Conservation (phyloP, 2,113 vertebrate species). For the Progne subis region DNA sequence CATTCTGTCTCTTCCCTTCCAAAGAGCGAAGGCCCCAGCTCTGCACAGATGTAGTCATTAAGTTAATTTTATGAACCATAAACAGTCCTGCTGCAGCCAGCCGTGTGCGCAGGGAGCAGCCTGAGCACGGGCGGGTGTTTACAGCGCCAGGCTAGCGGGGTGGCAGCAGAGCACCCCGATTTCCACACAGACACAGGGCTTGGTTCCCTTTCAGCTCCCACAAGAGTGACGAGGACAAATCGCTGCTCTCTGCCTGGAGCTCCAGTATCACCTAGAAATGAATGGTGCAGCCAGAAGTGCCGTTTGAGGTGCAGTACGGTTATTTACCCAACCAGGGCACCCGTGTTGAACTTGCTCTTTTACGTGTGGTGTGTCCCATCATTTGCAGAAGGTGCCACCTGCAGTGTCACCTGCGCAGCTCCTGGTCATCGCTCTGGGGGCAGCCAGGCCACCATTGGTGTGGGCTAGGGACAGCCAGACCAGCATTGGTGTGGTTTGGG, state of each 20-base stretch:
- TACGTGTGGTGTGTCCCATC: accelerated
- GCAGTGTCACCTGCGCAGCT: no score
- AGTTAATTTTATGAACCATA: constrained; percentile 29
- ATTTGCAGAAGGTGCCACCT: no score
- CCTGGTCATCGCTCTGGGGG: no score
- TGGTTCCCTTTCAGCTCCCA: background rate
- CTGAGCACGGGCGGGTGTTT: background rate
- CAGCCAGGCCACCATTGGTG: no score
- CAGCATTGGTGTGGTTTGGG: no score
- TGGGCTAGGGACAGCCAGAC: no score
- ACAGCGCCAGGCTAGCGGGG: background rate
- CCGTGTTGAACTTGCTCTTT: background rate
- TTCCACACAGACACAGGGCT: no score
- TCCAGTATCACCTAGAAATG: accelerated
- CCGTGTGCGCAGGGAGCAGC: accelerated
- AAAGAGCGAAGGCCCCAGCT: background rate
- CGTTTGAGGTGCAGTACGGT: accelerated
- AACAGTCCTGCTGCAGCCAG: background rate
- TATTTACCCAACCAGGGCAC: background rate
- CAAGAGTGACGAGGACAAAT: background rate
- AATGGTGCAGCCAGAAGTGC: background rate
- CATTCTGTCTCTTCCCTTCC: background rate
- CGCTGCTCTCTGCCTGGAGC: background rate
- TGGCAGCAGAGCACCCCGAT: background rate
- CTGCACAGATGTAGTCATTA: background rate